Conservation (phyloP, 2,113 vertebrate genomes). For the Lycaon pictus region DNA sequence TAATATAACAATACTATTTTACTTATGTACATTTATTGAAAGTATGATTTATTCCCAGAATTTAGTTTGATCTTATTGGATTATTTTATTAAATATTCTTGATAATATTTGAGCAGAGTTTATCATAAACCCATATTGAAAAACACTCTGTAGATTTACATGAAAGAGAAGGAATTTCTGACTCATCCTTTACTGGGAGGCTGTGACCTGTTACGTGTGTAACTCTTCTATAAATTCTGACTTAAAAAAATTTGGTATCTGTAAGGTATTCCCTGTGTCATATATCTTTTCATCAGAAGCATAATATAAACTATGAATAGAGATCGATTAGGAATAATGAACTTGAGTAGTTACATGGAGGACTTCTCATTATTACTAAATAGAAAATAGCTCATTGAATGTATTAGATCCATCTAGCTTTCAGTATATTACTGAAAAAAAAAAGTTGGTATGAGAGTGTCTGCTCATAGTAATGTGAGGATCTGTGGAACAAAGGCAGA, state of each 20-base stretch:
- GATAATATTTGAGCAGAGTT: background rate
- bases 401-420: background rate
- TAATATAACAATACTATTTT: background rate
- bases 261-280: background rate
- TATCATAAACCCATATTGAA: background rate
- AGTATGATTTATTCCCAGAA: background rate
- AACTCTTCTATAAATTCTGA: background rate
- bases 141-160: background rate
- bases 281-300: background rate
- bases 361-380: background rate
- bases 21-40: background rate
- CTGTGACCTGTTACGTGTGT: background rate
- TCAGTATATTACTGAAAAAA: background rate
- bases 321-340: background rate
- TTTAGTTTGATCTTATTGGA: background rate
- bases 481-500: background rate
- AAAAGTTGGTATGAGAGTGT: background rate
- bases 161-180: background rate
- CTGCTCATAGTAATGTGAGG: background rate
- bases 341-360: background rate
- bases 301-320: background rate
- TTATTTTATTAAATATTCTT: slow-evolving; percentile 8
- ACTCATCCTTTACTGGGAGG: background rate
- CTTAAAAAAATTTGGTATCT: background rate
- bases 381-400: slow-evolving; percentile 1